These are phyloP conservation scores for Oenanthe melanoleuca DNA, from an alignment of 2,113 vertebrate species.

Conservation along the genomic window DNA sequence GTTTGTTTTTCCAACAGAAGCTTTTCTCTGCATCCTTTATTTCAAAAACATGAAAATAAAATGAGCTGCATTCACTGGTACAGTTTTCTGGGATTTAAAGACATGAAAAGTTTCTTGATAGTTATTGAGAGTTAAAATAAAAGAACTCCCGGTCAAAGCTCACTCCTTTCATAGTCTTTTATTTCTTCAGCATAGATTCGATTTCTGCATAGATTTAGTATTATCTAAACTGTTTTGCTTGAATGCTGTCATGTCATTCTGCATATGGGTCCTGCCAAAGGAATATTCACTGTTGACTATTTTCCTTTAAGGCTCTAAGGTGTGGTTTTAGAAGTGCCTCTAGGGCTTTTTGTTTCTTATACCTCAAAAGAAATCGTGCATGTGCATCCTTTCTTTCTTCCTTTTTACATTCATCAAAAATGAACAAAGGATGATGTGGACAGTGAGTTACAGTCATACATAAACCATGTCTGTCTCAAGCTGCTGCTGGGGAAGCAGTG, in stretches of 20 bases:
- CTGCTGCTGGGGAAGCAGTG: background rate
- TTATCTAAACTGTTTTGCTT: conserved; percentile 4
- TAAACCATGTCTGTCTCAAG: conserved; percentile 25
- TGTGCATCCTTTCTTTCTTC: conserved; percentile 3
- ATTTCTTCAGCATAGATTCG: background rate
- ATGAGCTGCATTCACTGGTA: background rate
- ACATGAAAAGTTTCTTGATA: conserved; percentile 4
- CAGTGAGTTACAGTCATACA: conserved; percentile 25
- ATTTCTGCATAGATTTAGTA: conserved; percentile 47
- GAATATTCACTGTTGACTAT: conserved; percentile 7
- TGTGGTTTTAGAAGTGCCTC: conserved; percentile 23
- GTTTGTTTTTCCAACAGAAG: conserved; percentile 5
- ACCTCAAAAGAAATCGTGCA: conserved; percentile 11
- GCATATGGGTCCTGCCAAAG: background rate
- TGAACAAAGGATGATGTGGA: conserved; percentile 37
- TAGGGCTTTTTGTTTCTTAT: conserved; percentile 21
- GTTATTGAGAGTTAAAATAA: conserved; percentile 6
- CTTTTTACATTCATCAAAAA: conserved; percentile 41
- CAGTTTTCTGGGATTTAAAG: background rate
- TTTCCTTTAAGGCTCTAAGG: conserved; percentile 6
- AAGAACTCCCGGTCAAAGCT: conserved; percentile 44
- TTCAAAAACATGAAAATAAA: conserved; percentile 14
- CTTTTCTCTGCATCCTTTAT: background rate
- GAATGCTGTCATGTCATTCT: background rate
- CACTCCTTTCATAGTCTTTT: conserved; percentile 8